Evolutionary conservation across 2,113 vertebrate species (phyloP).

Genomic region (Pimephales promelas): DNA sequence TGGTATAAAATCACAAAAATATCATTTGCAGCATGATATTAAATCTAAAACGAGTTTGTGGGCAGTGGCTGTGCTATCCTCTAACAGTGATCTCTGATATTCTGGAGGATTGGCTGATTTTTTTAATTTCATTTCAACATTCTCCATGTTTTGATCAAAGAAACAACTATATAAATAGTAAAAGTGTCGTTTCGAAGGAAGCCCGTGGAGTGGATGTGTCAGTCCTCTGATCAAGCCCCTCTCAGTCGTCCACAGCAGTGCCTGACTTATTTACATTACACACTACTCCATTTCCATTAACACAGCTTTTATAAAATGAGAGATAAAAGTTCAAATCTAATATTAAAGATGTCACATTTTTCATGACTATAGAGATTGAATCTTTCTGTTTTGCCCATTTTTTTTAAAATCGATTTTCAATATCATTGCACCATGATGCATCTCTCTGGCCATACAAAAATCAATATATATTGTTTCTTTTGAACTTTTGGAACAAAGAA

Average conservation of each 20-base stretch:
- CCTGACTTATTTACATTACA: background rate
- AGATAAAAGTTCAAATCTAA: background rate
- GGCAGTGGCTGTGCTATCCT: constrained; percentile 22
- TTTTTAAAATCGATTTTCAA: background rate
- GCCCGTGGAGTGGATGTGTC: background rate
- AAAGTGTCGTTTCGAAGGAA: background rate
- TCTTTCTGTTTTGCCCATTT: background rate
- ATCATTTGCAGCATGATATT: constrained; percentile 50
- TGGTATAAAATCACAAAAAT: constrained; percentile 45
- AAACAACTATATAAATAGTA: background rate
- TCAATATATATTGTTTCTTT: background rate
- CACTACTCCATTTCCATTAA: background rate
- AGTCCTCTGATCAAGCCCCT: background rate
- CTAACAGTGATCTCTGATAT: constrained; percentile 23
- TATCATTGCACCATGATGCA: constrained; percentile 17
- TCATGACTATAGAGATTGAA: background rate
- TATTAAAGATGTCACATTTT: background rate
- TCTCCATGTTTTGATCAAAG: too few relatives aligned
- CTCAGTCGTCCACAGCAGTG: background rate
- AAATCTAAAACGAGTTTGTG: constrained; percentile 50
- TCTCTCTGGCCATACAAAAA: background rate
- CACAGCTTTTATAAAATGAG: background rate
- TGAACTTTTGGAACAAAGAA: background rate
- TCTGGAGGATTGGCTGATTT: constrained; percentile 20
- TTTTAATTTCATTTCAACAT: background rate